Evolutionary conservation across 2,888 invertebrate genomes (phyloP), one percentile per base, ranked within the genome.

Genomic region (Micropterix aruncella): DNA sequence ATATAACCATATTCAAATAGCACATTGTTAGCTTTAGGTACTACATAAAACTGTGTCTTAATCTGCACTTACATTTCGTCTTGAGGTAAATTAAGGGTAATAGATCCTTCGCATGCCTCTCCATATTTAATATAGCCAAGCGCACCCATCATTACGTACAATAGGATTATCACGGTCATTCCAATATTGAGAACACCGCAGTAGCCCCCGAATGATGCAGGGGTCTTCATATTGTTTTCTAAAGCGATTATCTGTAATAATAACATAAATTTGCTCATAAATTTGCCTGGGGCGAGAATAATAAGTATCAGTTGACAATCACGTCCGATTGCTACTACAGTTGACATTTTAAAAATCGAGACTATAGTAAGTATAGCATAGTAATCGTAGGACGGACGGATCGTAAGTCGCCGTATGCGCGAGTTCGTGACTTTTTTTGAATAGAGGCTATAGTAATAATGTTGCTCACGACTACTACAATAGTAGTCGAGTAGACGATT

Each of bases 211-310:
- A 93, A 91, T 41, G 79, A 75, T 55, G 80, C 76, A 0, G 90
- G 91, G 0, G 80, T 81, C 57, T 80, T 79, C 91, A 94, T 92
- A 57, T 87, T 87, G 62, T 90, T 92, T 62, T 93, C 91, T 50
- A 94, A 60, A 2, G 93, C 89, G 41, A 94, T 79, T 37, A 93
- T 85, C 93, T 94, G 61, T 38, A 60, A 58, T 47, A 45, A 19
- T 42, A 40, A 43, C 48, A 41, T 16, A 3, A 15, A 16, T 16
- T 12, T 43, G n/a, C n/a, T n/a, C n/a, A n/a, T n/a, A n/a, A n/a
- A n/a, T n/a, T n/a, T n/a, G n/a, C n/a, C n/a, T n/a, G n/a, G n/a
- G n/a, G n/a, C n/a, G n/a, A n/a, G n/a, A n/a, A n/a, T n/a, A n/a
- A n/a, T n/a, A n/a, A n/a, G n/a, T n/a, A 18, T 12, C 9, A 18